phyloP scores from a whole-genome alignment of 2,113 vertebrate species.

The Agapornis roseicollis region DNA sequence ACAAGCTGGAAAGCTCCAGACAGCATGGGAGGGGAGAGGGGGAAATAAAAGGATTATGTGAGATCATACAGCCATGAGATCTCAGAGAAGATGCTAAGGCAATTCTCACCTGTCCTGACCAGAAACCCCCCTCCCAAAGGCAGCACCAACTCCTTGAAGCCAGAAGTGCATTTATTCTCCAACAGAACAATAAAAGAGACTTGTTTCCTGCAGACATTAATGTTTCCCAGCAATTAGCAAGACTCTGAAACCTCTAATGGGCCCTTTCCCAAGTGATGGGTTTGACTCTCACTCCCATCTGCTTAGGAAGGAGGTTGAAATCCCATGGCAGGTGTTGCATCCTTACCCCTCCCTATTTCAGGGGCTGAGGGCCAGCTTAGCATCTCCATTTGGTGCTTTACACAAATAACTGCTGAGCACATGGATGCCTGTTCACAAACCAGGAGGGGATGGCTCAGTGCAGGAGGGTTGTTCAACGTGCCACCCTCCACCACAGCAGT shows the following conservation, averaged over 20 bases:
- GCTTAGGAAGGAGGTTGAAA: background rate
- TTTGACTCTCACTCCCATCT: background rate
- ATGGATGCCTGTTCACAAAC: background rate
- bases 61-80: background rate
- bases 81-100: background rate
- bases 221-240: background rate
- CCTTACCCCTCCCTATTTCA: background rate
- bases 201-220: background rate
- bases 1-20: background rate
- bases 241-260: background rate
- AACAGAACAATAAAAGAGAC: background rate
- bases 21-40: background rate
- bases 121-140: background rate
- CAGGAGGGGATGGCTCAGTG: background rate
- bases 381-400: conserved; percentile 14
- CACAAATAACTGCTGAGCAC: background rate
- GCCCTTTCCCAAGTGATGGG: conserved; percentile 13
- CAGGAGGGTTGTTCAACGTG: background rate
- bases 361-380: background rate
- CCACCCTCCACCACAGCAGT: background rate
- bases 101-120: background rate
- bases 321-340: background rate
- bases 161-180: background rate
- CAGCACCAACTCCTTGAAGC: background rate
- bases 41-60: background rate